Percentiles rank a stretch among this genome's conserved stretches.
phyloP scores from a whole-genome alignment of 2,888 invertebrate genomes.

The Trisateles emortualis region DNA sequence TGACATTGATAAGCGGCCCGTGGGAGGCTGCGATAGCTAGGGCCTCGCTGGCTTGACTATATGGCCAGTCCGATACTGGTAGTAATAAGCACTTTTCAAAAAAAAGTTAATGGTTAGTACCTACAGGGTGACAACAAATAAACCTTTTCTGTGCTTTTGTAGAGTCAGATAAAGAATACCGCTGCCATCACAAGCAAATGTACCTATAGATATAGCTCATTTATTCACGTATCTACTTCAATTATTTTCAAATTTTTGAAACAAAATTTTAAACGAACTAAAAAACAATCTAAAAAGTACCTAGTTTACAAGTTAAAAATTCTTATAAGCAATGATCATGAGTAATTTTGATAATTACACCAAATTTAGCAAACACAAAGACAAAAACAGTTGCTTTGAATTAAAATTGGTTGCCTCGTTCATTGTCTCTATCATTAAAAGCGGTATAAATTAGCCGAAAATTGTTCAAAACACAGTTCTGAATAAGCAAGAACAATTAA shows the following conservation, averaged over 20 bases:
- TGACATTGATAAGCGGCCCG: too few relatives aligned
- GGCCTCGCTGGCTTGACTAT: too few relatives aligned
- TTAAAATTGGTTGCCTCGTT: conserved; percentile 2
- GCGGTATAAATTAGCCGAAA: conserved; percentile 30
- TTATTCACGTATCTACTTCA: too few relatives aligned
- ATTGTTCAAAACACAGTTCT: conserved; percentile 47
- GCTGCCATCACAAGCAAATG: too few relatives aligned
- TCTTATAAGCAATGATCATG: conserved; percentile 9
- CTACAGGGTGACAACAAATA: too few relatives aligned
- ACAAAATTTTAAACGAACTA: neutral
- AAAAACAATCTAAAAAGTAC: neutral
- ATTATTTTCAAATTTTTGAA: neutral
- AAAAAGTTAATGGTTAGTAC: too few relatives aligned
- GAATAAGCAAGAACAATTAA: conserved; percentile 74
- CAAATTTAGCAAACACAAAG: conserved; percentile 5
- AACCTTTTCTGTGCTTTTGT: too few relatives aligned
- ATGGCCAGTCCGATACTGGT: too few relatives aligned
- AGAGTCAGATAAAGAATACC: too few relatives aligned
- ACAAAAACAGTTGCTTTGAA: conserved; percentile 9
- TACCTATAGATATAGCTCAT: too few relatives aligned
- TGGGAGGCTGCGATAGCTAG: too few relatives aligned
- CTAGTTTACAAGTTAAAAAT: neutral
- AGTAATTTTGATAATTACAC: conserved; percentile 33
- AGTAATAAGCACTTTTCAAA: too few relatives aligned
- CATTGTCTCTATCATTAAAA: conserved; percentile 13